Base-by-base conservation (phyloP, 1,140 invertebrate genomes). In the Adoxophyes honmai region DNA sequence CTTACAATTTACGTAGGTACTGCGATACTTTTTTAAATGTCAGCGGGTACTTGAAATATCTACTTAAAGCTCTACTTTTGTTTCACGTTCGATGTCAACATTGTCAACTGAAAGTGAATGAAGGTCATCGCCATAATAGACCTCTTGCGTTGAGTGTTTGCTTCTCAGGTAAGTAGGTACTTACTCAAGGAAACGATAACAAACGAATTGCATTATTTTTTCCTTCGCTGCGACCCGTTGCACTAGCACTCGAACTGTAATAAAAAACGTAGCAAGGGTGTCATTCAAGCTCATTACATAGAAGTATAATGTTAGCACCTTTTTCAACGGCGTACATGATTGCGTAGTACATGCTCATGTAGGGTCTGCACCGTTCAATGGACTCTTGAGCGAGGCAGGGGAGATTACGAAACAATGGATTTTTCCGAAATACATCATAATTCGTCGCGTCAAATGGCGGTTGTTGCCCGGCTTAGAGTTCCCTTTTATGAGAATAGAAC, bases 361-460 rank as follows among this genome's bases (percentile, higher is more conserved):
- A 73, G 70, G 68, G 71, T 66, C 64, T 62, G 64, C 55, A 59
- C 67, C 69, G 70, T 69, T 81, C 74, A 79, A 79, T 80, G 62
- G 69, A 62, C 75, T 68, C 81, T 84, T 59, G 60, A 80, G 51
- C 53, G 78, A 36, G 67, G 71, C 61, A 60, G 68, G 75, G 81
- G 82, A 77, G 81, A 87, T 87, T 87, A 82, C 74, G 70, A 84
- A 87, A 87, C 84, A 87, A 87, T 84, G 64, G 79, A 78, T 76
- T 85, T 85, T 82, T 78, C 79, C 79, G 75, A 86, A 88, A 88
- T 85, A 84, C 81, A 85, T 86, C 84, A 86, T 85, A 85, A 84
- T 80, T 70, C 76, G 70, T 66, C 60, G 72, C 77, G 82, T 80
- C 79, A 84, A 84, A 85, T 81, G 78, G 72, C 73, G 55, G 68